Base-by-base conservation (phyloP, 2,797 vertebrate species). In the Rhynchonycteris naso region DNA sequence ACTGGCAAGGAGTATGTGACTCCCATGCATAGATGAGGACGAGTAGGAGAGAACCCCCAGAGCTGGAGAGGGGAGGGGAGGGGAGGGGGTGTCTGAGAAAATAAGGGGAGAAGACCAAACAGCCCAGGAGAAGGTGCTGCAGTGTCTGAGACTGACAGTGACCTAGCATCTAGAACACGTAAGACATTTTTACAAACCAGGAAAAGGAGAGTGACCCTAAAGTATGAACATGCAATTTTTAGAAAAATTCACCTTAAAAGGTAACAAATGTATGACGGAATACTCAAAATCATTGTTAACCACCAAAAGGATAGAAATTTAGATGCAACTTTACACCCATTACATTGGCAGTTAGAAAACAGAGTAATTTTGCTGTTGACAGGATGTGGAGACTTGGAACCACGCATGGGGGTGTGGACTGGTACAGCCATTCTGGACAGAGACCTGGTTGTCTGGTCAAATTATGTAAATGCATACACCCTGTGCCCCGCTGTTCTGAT, bases 401-500 rank as follows among this genome's bases (percentile, higher is more conserved):
- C 28, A 12, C 6, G 26, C 38, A 18, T 59, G 76, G 38, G n/a
- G 3, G 0, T 14, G 3, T 13, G 28, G 47, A 14, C 1, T 0
- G 33, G 35, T 18, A 0, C 26, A 1, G 61, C 26, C 50, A 1
- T 82, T 28, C 28, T 59, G 75, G n/a, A 76, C 38, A 26, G 56
- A 50, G 43, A 56, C 28, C 21, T 52, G 33, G 26, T 76, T 35
- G 50, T 89, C 26, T 61, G 24, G 52, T 24, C 85, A 65, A 24
- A 8, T 82, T 30, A 28, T 59, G 50, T 79, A 28, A 58, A 22
- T 56, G 26, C 2, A 16, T 6, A 4, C 2, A 2, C 19, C 6
- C 2, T 2, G n/a, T 52, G 81, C 38, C 50, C 38, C 10, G 50
- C n/a, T 28, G 3, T 72, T 82, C 47, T 65, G 47, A 50, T 52